Percentiles rank a stretch among this genome's conserved stretches.
phyloP scores from a whole-genome alignment of 2,888 invertebrate species.

The Subacronicta megacephala region DNA sequence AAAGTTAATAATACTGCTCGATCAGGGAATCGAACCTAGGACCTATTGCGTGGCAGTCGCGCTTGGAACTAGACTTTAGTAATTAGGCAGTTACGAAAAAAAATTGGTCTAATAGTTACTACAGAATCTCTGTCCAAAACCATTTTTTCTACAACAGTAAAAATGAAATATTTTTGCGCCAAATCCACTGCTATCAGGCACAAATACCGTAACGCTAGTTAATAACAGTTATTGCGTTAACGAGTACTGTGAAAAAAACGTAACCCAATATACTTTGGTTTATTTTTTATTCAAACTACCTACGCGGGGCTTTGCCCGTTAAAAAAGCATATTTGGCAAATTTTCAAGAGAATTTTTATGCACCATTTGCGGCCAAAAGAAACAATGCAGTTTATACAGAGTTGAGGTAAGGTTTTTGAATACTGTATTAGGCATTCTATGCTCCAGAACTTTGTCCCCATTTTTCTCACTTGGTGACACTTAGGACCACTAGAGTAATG shows the following conservation, averaged over 20 bases:
- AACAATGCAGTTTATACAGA: slow-evolving; percentile 3
- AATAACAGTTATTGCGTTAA: slow-evolving; percentile 39
- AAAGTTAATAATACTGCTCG: too few relatives aligned
- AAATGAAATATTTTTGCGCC: not conserved
- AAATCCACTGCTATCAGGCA: slow-evolving; percentile 3
- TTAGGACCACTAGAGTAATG: too few relatives aligned
- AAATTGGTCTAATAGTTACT: too few relatives aligned
- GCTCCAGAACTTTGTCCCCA: too few relatives aligned
- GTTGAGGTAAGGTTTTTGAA: slow-evolving; percentile 1
- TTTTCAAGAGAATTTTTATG: slow-evolving; percentile 42
- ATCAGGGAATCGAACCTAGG: too few relatives aligned
- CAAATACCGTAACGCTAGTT: slow-evolving; percentile 19
- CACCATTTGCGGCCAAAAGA: slow-evolving; percentile 28
- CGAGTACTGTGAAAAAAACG: slow-evolving; percentile 24
- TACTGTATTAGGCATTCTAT: not conserved
- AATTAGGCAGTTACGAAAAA: too few relatives aligned
- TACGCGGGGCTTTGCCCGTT: not conserved
- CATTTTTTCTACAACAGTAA: not conserved
- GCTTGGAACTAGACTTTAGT: too few relatives aligned
- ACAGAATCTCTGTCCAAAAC: too few relatives aligned
- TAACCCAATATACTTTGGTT: slow-evolving; percentile 21
- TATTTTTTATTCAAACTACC: slow-evolving; percentile 24
- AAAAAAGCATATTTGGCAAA: slow-evolving; percentile 44
- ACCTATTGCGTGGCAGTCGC: too few relatives aligned
- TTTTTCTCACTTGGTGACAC: too few relatives aligned